phyloP scores from a whole-genome alignment of 1,140 invertebrate species.

The Micrasema minimum region DNA sequence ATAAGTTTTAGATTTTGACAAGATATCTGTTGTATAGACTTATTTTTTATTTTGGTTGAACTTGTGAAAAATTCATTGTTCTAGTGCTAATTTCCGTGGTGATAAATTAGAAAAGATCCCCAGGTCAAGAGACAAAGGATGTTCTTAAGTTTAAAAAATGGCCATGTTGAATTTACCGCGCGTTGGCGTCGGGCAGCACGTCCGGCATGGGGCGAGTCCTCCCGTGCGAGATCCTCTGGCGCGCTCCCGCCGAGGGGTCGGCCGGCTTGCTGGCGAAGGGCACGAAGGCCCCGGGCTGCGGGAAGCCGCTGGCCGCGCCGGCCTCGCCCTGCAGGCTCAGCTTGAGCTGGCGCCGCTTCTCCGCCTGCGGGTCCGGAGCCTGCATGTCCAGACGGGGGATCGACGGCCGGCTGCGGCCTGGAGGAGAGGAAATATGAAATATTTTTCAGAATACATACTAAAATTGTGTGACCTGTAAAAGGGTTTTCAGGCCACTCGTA shows the following conservation, averaged over 20 bases:
- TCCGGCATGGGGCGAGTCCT: slow-evolving; percentile 43
- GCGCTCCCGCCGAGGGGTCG: slow-evolving; percentile 34
- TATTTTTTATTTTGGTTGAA: no score
- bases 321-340: slow-evolving; percentile 29
- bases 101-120: no score
- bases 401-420: slow-evolving; percentile 43
- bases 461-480: no score
- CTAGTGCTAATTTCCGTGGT: no score
- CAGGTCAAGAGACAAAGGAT: no score
- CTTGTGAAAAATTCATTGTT: no score
- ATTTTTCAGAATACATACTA: no score
- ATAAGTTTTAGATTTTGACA: no score
- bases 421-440: background rate
- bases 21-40: no score
- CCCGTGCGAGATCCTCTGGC: slow-evolving; percentile 27
- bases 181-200: slow-evolving; percentile 44
- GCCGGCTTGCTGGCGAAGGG: slow-evolving; percentile 37
- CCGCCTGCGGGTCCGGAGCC: slow-evolving; percentile 24
- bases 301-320: slow-evolving; percentile 38
- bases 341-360: slow-evolving; percentile 43
- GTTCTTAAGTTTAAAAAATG: no score
- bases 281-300: slow-evolving; percentile 37
- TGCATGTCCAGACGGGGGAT: slow-evolving; percentile 42
- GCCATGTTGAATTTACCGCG: no score
- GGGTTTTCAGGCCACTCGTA: no score